Evolutionary conservation across 2,888 invertebrate species (phyloP).

Genomic region (Serripes groenlandicus): DNA sequence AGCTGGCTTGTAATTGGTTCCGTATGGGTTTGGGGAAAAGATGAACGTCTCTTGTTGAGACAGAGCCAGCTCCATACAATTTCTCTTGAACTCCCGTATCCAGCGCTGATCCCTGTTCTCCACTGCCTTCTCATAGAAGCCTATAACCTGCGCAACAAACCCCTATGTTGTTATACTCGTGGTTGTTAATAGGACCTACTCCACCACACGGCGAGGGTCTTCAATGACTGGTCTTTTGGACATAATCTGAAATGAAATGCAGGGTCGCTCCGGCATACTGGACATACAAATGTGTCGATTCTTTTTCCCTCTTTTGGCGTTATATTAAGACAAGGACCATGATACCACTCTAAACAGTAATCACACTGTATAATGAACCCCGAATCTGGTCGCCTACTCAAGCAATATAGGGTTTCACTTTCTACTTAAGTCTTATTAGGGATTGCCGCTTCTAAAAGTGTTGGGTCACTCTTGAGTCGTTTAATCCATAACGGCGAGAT

Average conservation of each 20-base stretch:
- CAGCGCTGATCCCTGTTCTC: not conserved
- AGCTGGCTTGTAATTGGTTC: not conserved
- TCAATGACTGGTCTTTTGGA: no score
- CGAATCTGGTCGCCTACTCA: not conserved
- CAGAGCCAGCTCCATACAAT: not conserved
- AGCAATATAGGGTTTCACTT: not conserved
- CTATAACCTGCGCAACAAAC: not conserved
- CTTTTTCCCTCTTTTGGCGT: not conserved
- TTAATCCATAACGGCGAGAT: conserved; percentile 20
- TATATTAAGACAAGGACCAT: not conserved
- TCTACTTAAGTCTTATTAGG: not conserved
- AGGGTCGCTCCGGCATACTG: not conserved
- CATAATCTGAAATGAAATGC: not conserved
- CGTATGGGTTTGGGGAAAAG: not conserved
- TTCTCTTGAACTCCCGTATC: conserved; percentile 1
- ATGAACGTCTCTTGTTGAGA: not conserved
- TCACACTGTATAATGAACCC: conserved; percentile 9
- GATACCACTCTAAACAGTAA: not conserved
- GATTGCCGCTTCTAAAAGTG: not conserved
- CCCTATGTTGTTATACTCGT: not conserved
- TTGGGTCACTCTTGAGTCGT: not conserved
- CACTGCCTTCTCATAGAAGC: conserved; percentile 2
- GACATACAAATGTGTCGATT: not conserved
- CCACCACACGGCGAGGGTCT: not conserved
- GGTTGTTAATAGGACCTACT: not conserved